Evolutionary conservation across 37 sponge, comb jelly and placozoan genomes (phyloP), one percentile per base, ranked within the genome.

Genomic region (Oscarella lobularis): DNA sequence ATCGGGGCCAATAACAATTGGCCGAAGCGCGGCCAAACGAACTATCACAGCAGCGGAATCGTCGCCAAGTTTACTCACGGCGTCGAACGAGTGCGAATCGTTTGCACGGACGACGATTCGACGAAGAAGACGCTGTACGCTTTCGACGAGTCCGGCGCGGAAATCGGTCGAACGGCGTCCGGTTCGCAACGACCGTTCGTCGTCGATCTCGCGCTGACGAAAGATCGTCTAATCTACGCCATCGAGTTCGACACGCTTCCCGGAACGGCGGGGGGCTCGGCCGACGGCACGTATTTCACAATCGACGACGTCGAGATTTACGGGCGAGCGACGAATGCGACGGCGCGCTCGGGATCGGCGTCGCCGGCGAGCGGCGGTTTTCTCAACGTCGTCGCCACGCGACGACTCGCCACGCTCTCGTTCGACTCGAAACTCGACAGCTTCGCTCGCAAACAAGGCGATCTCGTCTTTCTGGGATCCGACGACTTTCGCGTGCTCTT

Each of bases 161-260:
- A 48, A 48, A 48, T 48, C 20, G 60, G 60, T 48, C 9, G 20
- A 20, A 48, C 60, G 20, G 60, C 60, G 9, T 27, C 14, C 20
- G 60, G 60, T 20, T 48, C 60, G 20, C 60, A 48, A 48, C 60
- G 20, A 48, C 60, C 60, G 20, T 48, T 48, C 60, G 9, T 20
- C 20, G 20, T 48, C 60, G 20, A 9, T 20, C 9, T 20, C 20
- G 9, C 60, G 14, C 9, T 48, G 60, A 48, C 60, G 20, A 48
- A 48, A 9, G 60, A 20, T 48, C 60, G 20, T 27, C 60, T 48
- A 48, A 48, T 48, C 14, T 48, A 48, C 60, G 60, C 60, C 60
- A 20, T 48, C 60, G 60, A 48, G 60, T 48, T 48, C 60, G 60
- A 48, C 60, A 48, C 60, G 20, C 60, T 48, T 48, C 14, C 60